Base-by-base conservation (phyloP, 2,113 vertebrate species). In the Dendropsophus ebraccatus region DNA sequence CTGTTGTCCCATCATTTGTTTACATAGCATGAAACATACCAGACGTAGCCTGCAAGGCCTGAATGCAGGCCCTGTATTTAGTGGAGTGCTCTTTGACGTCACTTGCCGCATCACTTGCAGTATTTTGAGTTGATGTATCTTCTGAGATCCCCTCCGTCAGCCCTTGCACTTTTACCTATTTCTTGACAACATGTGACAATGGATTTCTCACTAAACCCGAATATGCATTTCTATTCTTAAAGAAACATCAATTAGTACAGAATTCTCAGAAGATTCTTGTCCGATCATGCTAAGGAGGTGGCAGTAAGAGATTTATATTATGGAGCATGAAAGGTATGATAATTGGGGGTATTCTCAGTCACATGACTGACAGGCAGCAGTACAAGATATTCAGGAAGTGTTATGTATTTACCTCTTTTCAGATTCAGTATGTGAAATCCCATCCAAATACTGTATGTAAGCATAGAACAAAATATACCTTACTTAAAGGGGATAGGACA, bases 321-420 rank as follows among this genome's bases (percentile, higher is more conserved):
- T 28, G 1, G 45, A 69, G 45, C 45, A 82, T 69, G 28, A 30
- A 60, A 45, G n/a, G 60, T 69, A 82, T 82, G 80, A 19, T 30
- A 67, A 52, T 30, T 69, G 8, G 41, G n/a, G 47, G n/a, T 82
- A 60, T 1, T 1, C 19, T 11, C 25, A 16, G 50, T 78, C 23
- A 79, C 56, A 80, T 80, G 23, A 79, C 9, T 80, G 77, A 62
- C 32, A 80, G 41, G 56, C 50, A 47, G 78, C 78, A 65, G 30
- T 62, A 47, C 78, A 19, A 17, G 78, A 62, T 65, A 47, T 62
- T 81, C 78, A 41, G 78, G 56, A 81, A 81, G 37, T 47, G 23
- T 14, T 37, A 62, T 47, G 25, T 47, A 11, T 47, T 62, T 41
- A 25, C 1, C n/a, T 45, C 21, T 25, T 80, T 17, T 41, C 14